Evolutionary conservation across 2,888 invertebrate genomes (phyloP).

Genomic region (Apoderus coryli): DNA sequence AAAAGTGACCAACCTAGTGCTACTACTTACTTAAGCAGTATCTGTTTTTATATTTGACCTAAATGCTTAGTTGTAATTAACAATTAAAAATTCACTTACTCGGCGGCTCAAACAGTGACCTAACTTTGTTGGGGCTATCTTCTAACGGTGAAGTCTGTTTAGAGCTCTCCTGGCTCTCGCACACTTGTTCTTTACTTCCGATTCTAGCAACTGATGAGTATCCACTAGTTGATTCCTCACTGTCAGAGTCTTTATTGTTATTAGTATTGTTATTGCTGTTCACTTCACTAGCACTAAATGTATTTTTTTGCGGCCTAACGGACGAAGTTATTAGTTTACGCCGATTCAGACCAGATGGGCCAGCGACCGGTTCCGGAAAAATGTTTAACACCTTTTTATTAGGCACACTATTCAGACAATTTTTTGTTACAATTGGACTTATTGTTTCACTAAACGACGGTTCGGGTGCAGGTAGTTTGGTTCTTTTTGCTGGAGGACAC

Average conservation of each 20-base stretch:
- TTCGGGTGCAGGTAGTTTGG: conserved; percentile 22
- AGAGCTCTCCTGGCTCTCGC: conserved; percentile 21
- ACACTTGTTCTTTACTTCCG: conserved; percentile 25
- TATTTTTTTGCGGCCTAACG: conserved; percentile 12
- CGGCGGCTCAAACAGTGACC: too few relatives aligned
- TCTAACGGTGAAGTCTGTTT: conserved; percentile 21
- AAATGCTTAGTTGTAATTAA: too few relatives aligned
- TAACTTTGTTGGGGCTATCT: conserved; percentile 16
- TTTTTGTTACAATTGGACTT: too few relatives aligned
- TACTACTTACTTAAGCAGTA: too few relatives aligned
- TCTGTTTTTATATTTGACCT: too few relatives aligned
- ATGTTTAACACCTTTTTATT: conserved; percentile 11
- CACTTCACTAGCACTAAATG: conserved; percentile 14
- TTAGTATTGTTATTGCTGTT: conserved; percentile 23
- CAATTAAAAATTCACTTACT: too few relatives aligned
- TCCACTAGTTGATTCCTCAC: conserved; percentile 42
- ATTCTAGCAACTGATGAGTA: conserved; percentile 36
- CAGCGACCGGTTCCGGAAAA: conserved; percentile 27
- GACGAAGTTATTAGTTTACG: conserved; percentile 17
- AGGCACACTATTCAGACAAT: conserved; percentile 5
- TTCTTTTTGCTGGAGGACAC: conserved; percentile 37
- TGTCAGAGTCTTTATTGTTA: conserved; percentile 36
- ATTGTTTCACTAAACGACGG: neutral
- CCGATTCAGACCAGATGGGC: conserved; percentile 27
- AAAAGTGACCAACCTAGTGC: too few relatives aligned